Evolutionary conservation across 1,140 invertebrate genomes (phyloP).

Genomic region (Drosophila navojoa): DNA sequence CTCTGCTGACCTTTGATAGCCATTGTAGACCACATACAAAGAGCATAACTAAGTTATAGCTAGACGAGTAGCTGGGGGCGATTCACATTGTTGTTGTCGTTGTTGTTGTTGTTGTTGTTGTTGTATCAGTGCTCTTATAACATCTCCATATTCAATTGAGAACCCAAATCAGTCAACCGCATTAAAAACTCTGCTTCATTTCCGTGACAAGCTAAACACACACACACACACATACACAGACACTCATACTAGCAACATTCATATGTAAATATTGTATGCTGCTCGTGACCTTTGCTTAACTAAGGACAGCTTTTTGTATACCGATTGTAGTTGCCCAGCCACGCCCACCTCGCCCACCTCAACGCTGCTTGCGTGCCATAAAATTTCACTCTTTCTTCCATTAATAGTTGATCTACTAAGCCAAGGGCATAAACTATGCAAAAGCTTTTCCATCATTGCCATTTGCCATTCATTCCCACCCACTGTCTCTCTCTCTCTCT

Average conservation of each 20-base stretch:
- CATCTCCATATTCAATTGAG: conserved; percentile 41
- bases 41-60: conserved; percentile 20
- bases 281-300: conserved; percentile 42
- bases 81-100: not conserved
- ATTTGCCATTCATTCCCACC: conserved; percentile 40
- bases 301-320: conserved; percentile 39
- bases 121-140: not conserved
- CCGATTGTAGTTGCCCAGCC: conserved; percentile 11
- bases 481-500: not conserved
- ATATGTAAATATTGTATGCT: conserved; percentile 44
- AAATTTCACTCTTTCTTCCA: conserved; percentile 69
- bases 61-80: conserved; percentile 13
- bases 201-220: conserved; percentile 24
- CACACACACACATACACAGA: not conserved
- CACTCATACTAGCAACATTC: conserved; percentile 5
- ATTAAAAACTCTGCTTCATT: conserved; percentile 52
- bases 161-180: conserved; percentile 40
- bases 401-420: conserved; percentile 81
- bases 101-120: conserved; percentile 7
- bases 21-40: conserved; percentile 13
- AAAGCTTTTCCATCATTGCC: conserved; percentile 71
- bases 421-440: conserved; percentile 70
- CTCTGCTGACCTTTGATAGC: conserved; percentile 15
- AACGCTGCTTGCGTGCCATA: conserved; percentile 44
- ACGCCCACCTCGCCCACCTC: not conserved